phyloP scores from a whole-genome alignment of 1,140 invertebrate genomes.

The Nymphalis io region DNA sequence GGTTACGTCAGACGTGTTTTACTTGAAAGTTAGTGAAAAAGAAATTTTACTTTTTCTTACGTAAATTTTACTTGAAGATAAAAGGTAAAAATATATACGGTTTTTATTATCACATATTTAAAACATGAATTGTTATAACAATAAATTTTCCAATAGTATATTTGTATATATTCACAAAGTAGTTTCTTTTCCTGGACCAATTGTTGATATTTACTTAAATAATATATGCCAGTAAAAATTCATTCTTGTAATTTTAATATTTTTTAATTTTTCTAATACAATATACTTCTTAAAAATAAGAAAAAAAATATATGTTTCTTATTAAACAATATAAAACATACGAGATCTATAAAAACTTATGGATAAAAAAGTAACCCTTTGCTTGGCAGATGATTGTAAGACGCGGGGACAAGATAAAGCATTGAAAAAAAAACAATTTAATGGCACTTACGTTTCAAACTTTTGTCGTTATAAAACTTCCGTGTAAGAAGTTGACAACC shows the following conservation, averaged over 20 bases:
- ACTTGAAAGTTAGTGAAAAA: constrained; percentile 2
- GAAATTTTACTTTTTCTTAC: constrained; percentile 13
- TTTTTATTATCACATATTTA: not conserved
- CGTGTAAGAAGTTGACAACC: constrained; percentile 37
- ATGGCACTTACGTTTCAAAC: constrained; percentile 52
- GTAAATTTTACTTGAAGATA: not conserved
- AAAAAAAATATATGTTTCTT: too few relatives aligned
- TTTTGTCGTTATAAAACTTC: constrained; percentile 50
- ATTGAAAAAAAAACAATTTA: constrained; percentile 49
- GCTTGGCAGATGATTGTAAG: constrained; percentile 18
- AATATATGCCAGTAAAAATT: too few relatives aligned
- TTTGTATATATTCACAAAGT: too few relatives aligned
- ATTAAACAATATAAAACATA: not conserved
- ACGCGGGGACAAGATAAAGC: constrained; percentile 20
- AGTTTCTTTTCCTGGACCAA: too few relatives aligned
- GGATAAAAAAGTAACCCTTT: constrained; percentile 24
- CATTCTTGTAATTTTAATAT: too few relatives aligned
- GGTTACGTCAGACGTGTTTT: constrained; percentile 13
- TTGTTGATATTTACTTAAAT: too few relatives aligned
- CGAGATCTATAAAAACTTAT: not conserved
- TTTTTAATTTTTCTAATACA: too few relatives aligned
- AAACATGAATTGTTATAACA: too few relatives aligned
- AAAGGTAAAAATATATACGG: not conserved
- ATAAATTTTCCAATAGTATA: too few relatives aligned
- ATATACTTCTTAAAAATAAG: too few relatives aligned